Evolutionary conservation across 2,888 invertebrate genomes (phyloP).

Genomic region (Dexiosoma caninum): DNA sequence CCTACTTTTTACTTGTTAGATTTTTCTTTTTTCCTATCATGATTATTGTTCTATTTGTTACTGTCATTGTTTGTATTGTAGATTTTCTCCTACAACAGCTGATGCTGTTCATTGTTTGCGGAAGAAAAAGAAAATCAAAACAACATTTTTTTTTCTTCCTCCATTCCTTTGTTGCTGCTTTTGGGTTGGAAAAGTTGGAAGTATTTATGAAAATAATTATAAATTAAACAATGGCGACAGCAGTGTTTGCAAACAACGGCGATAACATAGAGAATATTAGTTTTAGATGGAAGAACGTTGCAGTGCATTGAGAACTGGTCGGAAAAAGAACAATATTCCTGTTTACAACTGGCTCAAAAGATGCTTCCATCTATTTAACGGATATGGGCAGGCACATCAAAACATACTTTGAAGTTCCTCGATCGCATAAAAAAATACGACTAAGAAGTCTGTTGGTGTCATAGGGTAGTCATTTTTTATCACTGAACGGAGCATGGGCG

Average conservation of each 20-base stretch:
- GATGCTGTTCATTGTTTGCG: slow-evolving; percentile 3
- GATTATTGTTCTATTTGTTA: not conserved
- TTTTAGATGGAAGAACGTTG: not conserved
- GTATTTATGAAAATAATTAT: slow-evolving; percentile 24
- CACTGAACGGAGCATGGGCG: no score
- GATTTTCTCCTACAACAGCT: slow-evolving; percentile 4
- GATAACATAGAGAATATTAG: not conserved
- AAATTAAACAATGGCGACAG: slow-evolving; percentile 26
- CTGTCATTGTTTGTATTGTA: not conserved
- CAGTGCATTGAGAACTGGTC: no score
- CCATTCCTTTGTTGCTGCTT: not conserved
- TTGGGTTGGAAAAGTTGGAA: not conserved
- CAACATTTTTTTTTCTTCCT: not conserved
- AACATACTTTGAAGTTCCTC: no score
- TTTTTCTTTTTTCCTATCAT: not conserved
- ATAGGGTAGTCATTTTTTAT: no score
- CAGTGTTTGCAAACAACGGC: not conserved
- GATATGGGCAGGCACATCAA: no score
- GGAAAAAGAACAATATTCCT: no score
- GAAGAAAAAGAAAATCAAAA: no score
- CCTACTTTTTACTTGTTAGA: not conserved
- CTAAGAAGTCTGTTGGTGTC: no score
- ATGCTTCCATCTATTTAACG: no score
- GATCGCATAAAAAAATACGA: no score
- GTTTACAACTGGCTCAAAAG: no score